Evolutionary conservation across 30 jellyfish, hydroid and myxozoan genomes (phyloP).

Genomic region (Morbakka virulenta): DNA sequence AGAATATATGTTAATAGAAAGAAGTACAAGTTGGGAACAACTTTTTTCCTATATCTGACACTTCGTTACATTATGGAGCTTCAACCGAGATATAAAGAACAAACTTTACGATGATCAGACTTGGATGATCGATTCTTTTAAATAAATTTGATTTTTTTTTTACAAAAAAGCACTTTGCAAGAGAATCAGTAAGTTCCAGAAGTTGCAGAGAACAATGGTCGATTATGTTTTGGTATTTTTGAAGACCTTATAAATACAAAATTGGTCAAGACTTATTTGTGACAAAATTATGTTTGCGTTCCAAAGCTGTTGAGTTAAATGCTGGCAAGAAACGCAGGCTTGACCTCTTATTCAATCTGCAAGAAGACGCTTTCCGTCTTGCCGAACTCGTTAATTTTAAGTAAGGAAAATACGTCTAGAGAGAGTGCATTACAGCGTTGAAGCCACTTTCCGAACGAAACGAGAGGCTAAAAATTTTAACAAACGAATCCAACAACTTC

Average conservation of each 20-base stretch:
- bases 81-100: too few relatives aligned
- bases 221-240: background rate
- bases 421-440: background rate
- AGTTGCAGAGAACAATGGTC: too few relatives aligned
- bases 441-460: background rate
- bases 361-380: slow-evolving; percentile 1
- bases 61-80: too few relatives aligned
- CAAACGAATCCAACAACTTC: background rate
- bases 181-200: too few relatives aligned
- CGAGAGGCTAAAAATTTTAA: background rate
- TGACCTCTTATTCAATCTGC: background rate
- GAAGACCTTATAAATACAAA: slow-evolving; percentile 1
- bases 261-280: slow-evolving; percentile 1
- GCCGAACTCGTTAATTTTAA: background rate
- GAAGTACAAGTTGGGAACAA: too few relatives aligned
- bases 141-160: too few relatives aligned
- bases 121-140: too few relatives aligned
- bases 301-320: background rate
- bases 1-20: too few relatives aligned
- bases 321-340: background rate
- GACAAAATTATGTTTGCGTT: background rate
- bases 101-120: too few relatives aligned
- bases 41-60: too few relatives aligned
- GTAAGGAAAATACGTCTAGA: background rate
- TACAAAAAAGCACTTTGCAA: too few relatives aligned